phyloP scores from a whole-genome alignment of 2,797 vertebrate species.

The Paratrypauchen microcephalus region DNA sequence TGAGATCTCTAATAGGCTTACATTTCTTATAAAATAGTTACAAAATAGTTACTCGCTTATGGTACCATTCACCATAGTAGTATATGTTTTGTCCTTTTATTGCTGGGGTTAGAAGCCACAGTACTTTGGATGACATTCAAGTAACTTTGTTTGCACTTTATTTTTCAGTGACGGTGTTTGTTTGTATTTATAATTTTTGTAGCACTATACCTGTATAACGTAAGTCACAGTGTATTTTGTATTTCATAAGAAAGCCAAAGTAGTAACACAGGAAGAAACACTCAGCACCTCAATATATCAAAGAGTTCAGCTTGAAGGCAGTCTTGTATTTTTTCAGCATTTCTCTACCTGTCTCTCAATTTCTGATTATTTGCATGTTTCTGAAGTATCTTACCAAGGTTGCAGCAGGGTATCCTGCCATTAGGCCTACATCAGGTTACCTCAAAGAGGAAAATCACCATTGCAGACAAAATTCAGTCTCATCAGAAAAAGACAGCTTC shows the following conservation, averaged over 20 bases:
- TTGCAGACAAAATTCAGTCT: conserved; percentile 51
- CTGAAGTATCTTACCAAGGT: conserved; percentile 21
- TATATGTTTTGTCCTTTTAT: conserved; percentile 19
- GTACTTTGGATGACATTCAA: conserved; percentile 31
- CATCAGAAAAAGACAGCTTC: conserved; percentile 55
- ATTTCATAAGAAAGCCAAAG: conserved; percentile 66
- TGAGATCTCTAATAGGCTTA: conserved; percentile 43
- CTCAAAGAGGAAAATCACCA: conserved; percentile 45
- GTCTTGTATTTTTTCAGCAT: background rate
- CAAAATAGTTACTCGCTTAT: conserved; percentile 26
- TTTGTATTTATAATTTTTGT: conserved; percentile 42
- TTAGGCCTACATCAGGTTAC: conserved; percentile 34
- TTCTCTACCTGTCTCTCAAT: conserved; percentile 13
- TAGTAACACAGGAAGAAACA: conserved; percentile 50
- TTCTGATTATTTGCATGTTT: background rate
- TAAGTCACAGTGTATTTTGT: conserved; percentile 30
- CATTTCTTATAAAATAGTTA: conserved; percentile 46
- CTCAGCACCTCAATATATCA: conserved; percentile 42
- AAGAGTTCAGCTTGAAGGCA: conserved; percentile 47
- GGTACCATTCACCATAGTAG: conserved; percentile 33
- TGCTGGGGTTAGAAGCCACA: conserved; percentile 20
- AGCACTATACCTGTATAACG: conserved; percentile 2
- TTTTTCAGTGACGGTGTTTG: conserved; percentile 47
- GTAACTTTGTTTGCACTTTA: conserved; percentile 57
- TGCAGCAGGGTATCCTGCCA: conserved; percentile 40